Conservation (phyloP, 2,888 invertebrate species). For the Loripinus fragilis region DNA sequence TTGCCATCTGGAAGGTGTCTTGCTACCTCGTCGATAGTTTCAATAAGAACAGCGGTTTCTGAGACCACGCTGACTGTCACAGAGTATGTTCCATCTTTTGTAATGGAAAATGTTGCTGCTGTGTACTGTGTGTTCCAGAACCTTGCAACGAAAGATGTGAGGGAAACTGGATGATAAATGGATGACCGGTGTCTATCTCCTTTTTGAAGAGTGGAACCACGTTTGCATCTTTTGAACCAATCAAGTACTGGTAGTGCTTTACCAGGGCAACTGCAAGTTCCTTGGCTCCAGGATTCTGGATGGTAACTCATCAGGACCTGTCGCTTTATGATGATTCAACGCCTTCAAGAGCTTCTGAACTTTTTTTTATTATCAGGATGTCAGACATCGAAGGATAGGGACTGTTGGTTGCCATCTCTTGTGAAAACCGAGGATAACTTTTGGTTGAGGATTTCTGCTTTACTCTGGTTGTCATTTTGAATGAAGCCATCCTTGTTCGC, state of each 20-base stretch:
- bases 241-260: conserved; percentile 14
- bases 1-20: background rate
- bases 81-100: background rate
- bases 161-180: background rate
- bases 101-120: background rate
- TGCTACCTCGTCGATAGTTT: background rate
- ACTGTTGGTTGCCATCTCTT: conserved; percentile 12
- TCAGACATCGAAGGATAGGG: conserved; percentile 32
- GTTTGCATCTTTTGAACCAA: background rate
- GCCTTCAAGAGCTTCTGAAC: conserved; percentile 14
- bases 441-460: conserved; percentile 39
- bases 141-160: background rate
- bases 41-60: background rate
- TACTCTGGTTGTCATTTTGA: conserved; percentile 27
- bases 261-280: conserved; percentile 19
- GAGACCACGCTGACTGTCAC: background rate
- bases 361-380: background rate
- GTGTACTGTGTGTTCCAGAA: conserved; percentile 3
- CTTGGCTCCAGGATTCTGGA: conserved; percentile 12
- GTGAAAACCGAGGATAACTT: conserved; percentile 28
- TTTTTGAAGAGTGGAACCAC: conserved; percentile 1
- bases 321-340: conserved; percentile 9
- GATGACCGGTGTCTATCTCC: background rate
- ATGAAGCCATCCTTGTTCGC: conserved; percentile 32
- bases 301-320: conserved; percentile 18